Evolutionary conservation across 2,113 vertebrate genomes (phyloP).

Genomic region (Polyodon spathula): DNA sequence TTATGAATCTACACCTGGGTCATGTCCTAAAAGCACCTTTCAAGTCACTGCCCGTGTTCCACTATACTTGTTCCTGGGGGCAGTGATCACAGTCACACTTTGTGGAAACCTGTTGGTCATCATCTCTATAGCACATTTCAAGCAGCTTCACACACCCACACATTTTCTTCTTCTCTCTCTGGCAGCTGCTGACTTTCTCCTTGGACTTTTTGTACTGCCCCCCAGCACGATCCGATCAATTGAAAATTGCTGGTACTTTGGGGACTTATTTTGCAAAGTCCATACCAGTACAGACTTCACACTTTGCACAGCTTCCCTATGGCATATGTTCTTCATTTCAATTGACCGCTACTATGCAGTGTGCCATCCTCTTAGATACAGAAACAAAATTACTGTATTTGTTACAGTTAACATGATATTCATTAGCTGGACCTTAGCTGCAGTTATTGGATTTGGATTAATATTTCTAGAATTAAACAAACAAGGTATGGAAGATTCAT

Average conservation of each 20-base stretch:
- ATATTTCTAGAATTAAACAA: background rate
- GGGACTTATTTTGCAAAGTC: background rate
- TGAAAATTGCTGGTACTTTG: background rate
- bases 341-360: background rate
- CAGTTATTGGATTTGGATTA: background rate
- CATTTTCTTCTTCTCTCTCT: background rate
- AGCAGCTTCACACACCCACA: slow-evolving; percentile 2
- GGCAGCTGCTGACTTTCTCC: background rate
- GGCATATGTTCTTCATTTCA: background rate
- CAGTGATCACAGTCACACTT: background rate
- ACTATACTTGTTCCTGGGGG: background rate
- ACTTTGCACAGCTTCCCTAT: background rate
- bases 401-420: background rate
- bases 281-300: background rate
- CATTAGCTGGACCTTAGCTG: background rate
- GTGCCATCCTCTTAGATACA: background rate
- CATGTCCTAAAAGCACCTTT: background rate
- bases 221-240: background rate
- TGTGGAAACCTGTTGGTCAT: background rate
- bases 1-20: slow-evolving; percentile 38
- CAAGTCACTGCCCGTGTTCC: background rate
- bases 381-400: background rate
- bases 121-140: background rate
- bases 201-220: background rate
- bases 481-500: background rate